Evolutionary conservation across 2,888 invertebrate genomes (phyloP).

Genomic region (Caenorhabditis auriculariae): DNA sequence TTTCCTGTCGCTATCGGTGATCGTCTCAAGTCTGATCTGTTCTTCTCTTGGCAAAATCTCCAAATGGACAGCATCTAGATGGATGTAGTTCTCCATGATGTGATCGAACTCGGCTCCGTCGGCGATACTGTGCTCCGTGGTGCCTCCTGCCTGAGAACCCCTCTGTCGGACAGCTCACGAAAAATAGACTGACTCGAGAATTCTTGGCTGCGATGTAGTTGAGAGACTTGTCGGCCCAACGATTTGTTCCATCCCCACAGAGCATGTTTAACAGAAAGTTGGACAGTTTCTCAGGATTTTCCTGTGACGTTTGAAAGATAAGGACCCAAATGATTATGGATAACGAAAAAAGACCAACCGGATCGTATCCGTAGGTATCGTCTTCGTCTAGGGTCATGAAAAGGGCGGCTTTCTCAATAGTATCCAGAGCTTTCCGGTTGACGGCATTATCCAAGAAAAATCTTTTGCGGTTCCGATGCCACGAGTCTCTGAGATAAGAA

Average conservation of each 20-base stretch:
- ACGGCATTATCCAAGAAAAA: constrained; percentile 48
- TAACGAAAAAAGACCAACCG: constrained; percentile 5
- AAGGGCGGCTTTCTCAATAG: constrained; percentile 47
- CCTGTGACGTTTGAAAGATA: constrained; percentile 12
- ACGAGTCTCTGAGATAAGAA: constrained; percentile 36
- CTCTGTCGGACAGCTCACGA: not conserved
- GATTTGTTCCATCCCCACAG: constrained; percentile 49
- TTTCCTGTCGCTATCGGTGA: constrained; percentile 15
- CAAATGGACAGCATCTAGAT: constrained; percentile 43
- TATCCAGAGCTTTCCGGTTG: constrained; percentile 45
- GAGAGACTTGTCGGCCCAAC: constrained; percentile 58
- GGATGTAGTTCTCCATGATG: constrained; percentile 53
- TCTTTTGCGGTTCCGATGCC: constrained; percentile 45
- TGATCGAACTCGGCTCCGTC: constrained; percentile 60
- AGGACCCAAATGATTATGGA: not conserved
- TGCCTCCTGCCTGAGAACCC: constrained; percentile 45
- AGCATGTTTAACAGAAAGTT: constrained; percentile 47
- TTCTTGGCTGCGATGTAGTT: constrained; percentile 50
- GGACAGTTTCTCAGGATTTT: constrained; percentile 39
- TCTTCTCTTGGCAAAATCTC: constrained; percentile 29
- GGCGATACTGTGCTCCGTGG: constrained; percentile 51
- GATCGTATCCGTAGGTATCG: constrained; percentile 42
- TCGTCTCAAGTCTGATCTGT: constrained; percentile 25
- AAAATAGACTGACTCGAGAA: constrained; percentile 25
- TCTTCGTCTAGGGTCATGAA: constrained; percentile 47